Evolutionary conservation across 2,113 vertebrate species (phyloP).

Genomic region (Parus major): DNA sequence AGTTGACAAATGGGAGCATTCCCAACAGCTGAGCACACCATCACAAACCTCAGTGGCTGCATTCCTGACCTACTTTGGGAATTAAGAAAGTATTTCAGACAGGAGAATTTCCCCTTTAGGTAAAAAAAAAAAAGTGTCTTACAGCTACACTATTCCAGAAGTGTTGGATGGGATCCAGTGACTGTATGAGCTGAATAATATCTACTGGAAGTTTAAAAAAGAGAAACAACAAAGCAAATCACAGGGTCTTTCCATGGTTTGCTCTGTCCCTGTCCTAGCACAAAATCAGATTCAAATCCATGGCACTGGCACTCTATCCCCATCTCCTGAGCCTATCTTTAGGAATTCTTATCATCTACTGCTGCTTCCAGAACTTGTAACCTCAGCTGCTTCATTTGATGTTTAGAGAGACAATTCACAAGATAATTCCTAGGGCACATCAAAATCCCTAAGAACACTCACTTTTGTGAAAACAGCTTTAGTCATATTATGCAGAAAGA

Average conservation of each 20-base stretch:
- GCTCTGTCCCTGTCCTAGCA: neutral
- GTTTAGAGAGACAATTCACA: neutral
- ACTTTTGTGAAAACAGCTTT: neutral
- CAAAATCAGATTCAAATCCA: neutral
- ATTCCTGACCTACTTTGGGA: slow-evolving; percentile 51
- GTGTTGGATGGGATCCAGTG: neutral
- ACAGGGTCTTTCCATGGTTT: neutral
- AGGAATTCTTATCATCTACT: neutral
- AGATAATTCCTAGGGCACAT: neutral
- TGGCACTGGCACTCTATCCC: neutral
- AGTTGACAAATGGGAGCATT: neutral
- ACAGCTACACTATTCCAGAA: neutral
- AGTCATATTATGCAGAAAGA: neutral
- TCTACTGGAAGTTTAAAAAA: neutral
- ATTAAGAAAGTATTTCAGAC: neutral
- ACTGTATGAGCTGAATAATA: neutral
- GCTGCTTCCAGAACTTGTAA: neutral
- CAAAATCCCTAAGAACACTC: neutral
- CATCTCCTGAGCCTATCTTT: neutral
- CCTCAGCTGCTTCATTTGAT: neutral
- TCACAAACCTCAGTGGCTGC: neutral
- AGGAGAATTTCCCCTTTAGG: neutral
- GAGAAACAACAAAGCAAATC: neutral
- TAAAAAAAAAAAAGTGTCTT: neutral
- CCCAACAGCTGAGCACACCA: neutral